These are phyloP conservation scores for Coenobita brevimanus DNA, from an alignment of 1,140 invertebrate species.

Conservation along the genomic window DNA sequence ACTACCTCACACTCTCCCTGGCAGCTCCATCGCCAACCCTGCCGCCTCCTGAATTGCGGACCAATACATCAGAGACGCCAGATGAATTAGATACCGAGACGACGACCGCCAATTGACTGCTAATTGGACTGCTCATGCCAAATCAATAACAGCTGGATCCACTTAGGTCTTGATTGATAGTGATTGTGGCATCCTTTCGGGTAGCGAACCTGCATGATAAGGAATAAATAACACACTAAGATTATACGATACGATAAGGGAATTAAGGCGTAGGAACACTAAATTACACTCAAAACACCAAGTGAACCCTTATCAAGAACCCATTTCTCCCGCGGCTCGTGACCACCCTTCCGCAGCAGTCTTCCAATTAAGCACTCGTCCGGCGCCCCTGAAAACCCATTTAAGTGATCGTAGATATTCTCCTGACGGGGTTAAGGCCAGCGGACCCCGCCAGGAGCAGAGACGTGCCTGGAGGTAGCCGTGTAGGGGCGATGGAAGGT, in stretches of 20 bases:
- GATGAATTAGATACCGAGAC: background rate
- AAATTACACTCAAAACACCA: background rate
- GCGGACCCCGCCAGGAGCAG: background rate
- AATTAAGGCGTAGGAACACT: constrained; percentile 16
- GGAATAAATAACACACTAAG: constrained; percentile 13
- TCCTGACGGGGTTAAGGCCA: background rate
- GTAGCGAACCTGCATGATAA: constrained; percentile 13
- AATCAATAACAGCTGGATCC: constrained; percentile 21
- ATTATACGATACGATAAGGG: background rate
- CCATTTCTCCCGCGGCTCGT: constrained; percentile 16
- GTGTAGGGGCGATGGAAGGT: constrained; percentile 24
- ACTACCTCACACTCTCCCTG: too few species aligned
- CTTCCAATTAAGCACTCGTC: constrained; percentile 33
- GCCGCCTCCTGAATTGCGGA: background rate
- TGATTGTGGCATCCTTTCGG: constrained; percentile 12
- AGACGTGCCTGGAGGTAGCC: constrained; percentile 23
- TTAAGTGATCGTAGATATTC: constrained; percentile 29
- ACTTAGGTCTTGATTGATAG: constrained; percentile 24
- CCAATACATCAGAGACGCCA: background rate
- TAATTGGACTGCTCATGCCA: constrained; percentile 14
- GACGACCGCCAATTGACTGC: constrained; percentile 16
- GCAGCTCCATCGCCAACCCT: too few species aligned
- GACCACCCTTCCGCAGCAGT: constrained; percentile 2
- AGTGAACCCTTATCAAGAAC: constrained; percentile 3
- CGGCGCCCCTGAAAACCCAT: constrained; percentile 8